Evolutionary conservation across 1,140 invertebrate species (phyloP), one percentile per base, ranked within the genome.

Genomic region (Eciton burchellii): DNA sequence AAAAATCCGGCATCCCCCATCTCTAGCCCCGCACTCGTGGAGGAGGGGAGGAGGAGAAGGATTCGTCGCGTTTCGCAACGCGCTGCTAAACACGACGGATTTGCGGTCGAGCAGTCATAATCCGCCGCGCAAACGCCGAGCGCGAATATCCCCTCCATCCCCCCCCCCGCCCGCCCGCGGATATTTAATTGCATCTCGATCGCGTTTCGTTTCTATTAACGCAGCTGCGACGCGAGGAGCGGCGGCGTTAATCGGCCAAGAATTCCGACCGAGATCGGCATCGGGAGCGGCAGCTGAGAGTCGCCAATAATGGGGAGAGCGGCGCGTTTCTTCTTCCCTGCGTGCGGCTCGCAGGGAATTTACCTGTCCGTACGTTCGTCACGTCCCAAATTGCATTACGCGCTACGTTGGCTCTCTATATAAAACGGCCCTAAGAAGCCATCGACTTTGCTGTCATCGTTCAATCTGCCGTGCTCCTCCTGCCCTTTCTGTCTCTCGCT

Each of bases 281-380:
- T 77, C 49, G 74, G 16, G 62, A 68, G 26, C 72, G 43, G 35
- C 74, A 77, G 74, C 74, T 77, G 74, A 77, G 81, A 72, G 72
- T 59, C 68, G 47, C 35, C 66, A 85, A 82, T 83, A 62, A 29
- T 35, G 35, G 35, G n/a, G n/a, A 43, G 68, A n/a, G 24, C 19
- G 21, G 57, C 82, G 52, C 81, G n/a, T n/a, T n/a, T n/a, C n/a
- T n/a, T n/a, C n/a, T n/a, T 60, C 65, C 72, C 47, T 41, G 43
- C 74, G 74, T 43, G 4, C 57, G 12, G 26, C 29, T 72, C 41
- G 26, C 21, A 16, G 60, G 41, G 65, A 85, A 62, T 65, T 81
- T 85, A 87, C 86, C 86, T 87, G 84, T 35, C 84, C 56, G 56
- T 41, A 81, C 86, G 87, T 88, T 88, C 87, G 86, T 88, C 86